Evolutionary conservation across 2,113 vertebrate genomes (phyloP), one percentile per base, ranked within the genome.

Genomic region (Paratilapia polleni): DNA sequence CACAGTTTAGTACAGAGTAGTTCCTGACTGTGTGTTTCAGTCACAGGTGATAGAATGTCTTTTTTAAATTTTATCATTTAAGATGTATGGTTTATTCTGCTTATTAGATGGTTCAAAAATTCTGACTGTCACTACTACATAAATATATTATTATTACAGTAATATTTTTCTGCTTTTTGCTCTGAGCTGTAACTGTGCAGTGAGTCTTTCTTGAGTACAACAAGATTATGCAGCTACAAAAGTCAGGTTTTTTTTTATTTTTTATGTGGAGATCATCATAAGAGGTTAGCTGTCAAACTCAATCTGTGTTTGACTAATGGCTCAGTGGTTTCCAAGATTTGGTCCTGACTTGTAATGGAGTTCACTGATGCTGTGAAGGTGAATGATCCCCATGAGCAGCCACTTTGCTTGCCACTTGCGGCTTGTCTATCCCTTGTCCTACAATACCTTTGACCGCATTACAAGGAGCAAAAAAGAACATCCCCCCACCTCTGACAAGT

Each of bases 351-450:
- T 73, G 86, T 88, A 89, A 89, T 90, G 82, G 82, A 92, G 82
- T 88, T 89, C 80, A 68, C 63, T 57, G 76, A 62, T 19, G 10
- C 47, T 41, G 63, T 91, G 92, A 95, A 93, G 92, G 91, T 93
- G 92, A 94, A 85, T 60, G 82, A 90, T 92, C 83, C 92, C 91
- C 91, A 74, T 41, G 87, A 91, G 94, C 88, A 63, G 80, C 76
- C 61, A 63, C 82, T 89, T 75, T 59, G 58, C 80, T 87, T 31
- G 56, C 82, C 86, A 80, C 87, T 92, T 89, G 90, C 62, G 88
- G 88, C 86, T 90, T 85, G 85, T 90, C 89, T 88, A 60, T 80
- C 28, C 22, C 85, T 88, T 87, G 90, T 89, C 88, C 91, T 90
- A 89, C 91, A 89, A 61, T 86, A 75, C 78, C 84, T 77, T 82